Base-by-base conservation (phyloP, 2,113 vertebrate genomes). In the Puma concolor region DNA sequence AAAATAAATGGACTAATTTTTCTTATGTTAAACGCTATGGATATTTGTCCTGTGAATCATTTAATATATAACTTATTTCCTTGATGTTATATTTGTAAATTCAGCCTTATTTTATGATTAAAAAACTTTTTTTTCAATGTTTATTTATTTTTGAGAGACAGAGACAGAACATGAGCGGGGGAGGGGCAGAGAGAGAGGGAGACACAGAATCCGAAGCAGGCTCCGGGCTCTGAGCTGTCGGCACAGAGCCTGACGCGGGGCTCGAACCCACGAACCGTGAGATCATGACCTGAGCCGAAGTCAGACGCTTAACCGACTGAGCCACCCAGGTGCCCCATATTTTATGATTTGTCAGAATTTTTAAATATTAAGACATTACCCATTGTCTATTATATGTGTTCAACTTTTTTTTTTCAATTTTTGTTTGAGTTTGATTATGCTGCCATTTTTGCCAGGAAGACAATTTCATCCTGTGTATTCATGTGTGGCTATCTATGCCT, bases 391-490 rank as follows among this genome's bases (percentile, higher is more conserved):
- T 16, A 50, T 17, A 10, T 17, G 7, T 54, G 5, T 50, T 50
- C 17, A 0, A 19, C 29, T 10, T 41, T 54, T 80, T 38, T 91
- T 25, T 19, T 33, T 19, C 27, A 54, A 17, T 81, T 67, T 88
- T 31, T 60, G n/a, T 79, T 94, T 89, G 38, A 89, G 19, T 79
- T 66, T 88, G 13, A 86, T 60, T 31, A 3, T 72, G 9, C 7
- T 71, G 41, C 8, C 44, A 44, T 57, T 95, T 96, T 91, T 86
- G 1, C 52, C 54, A 72, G 17, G 16, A 93, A 87, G 67, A 21
- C 27, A 4, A 44, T 71, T 80, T 93, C 50, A 67, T 76, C 29
- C 27, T 57, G 29, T 91, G 17, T 67, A 57, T 50, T 69, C 19
- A 1, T 7, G 44, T n/a, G 5, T 57, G 44, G 10, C 25, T 82